A percentile compares a stretch with the other conserved stretches of the same genome.
Evolutionary conservation across 2,888 invertebrate genomes (phyloP).

Genomic region (Drosophila setosimentum): DNA sequence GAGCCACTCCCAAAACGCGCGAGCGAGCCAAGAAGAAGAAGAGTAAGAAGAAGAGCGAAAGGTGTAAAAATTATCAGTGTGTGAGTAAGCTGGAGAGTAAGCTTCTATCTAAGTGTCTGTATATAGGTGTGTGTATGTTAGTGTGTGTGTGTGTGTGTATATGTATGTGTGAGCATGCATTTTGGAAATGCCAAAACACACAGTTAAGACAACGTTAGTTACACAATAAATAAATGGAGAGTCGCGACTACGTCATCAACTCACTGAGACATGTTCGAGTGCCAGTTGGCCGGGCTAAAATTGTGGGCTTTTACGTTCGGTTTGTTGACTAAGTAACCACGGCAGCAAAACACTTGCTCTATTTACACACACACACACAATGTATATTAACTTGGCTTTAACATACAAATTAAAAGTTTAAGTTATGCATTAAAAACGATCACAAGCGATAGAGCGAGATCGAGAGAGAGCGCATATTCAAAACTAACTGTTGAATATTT

Average conservation of each 20-base stretch:
- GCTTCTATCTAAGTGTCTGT: constrained; percentile 27
- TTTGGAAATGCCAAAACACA: constrained; percentile 78
- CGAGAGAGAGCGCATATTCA: constrained; percentile 26
- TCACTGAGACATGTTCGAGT: constrained; percentile 40
- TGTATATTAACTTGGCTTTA: constrained; percentile 21
- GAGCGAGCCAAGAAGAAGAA: constrained; percentile 56
- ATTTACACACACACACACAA: constrained; percentile 44
- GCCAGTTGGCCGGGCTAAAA: constrained; percentile 52
- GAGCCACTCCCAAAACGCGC: constrained; percentile 78
- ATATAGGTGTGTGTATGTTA: constrained; percentile 6
- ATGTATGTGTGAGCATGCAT: constrained; percentile 40
- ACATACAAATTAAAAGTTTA: constrained; percentile 10
- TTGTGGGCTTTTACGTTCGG: constrained; percentile 34
- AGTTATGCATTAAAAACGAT: constrained; percentile 25
- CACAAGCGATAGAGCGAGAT: constrained; percentile 11
- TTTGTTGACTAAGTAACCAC: constrained; percentile 66
- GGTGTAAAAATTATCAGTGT: constrained; percentile 42
- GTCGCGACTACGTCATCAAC: constrained; percentile 72
- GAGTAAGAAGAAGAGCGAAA: constrained; percentile 49
- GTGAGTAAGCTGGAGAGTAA: constrained; percentile 52
- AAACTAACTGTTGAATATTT: constrained; percentile 71
- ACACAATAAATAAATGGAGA: constrained; percentile 60
- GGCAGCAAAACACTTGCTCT: constrained; percentile 65
- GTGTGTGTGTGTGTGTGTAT: constrained; percentile 8
- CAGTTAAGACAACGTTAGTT: constrained; percentile 67